Evolutionary conservation across 1,140 invertebrate genomes (phyloP), one percentile per base, ranked within the genome.

Genomic region (Nephotettix cincticeps): DNA sequence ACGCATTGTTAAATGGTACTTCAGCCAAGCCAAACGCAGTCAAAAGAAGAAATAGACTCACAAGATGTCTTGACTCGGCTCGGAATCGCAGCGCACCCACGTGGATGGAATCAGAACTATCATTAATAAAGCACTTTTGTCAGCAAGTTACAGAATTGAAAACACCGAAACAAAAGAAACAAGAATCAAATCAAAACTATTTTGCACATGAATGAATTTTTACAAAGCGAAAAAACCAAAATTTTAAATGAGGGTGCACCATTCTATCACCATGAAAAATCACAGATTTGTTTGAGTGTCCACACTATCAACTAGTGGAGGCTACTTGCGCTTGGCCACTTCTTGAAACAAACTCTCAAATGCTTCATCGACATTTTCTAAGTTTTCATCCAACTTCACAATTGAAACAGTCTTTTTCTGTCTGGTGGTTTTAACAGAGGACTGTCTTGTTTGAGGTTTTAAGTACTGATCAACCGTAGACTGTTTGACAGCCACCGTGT

Each of bases 391-490:
- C 11, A 76, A 58, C 19, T 71, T 73, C 1, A 65, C 65, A 21
- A 71, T 14, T 28, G 32, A 67, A 23, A 47, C 74, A 75, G 1
- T 66, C 66, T 17, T 79, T 68, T 17, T 79, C 75, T 0, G 72
- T 45, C 69, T 73, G 6, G 29, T 14, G 13, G 14, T 43, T 64
- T 63, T 72, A 25, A 30, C 76, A 75, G 17, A 73, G 73, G 27
- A 73, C 68, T 75, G 79, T 36, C 32, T 36, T 36, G 14, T 36
- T 36, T 36, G 32, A 4, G 32, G 32, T n/a, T 78, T 71, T 17
- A 94, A 92, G 77, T 93, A 94, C n/a, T 90, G 89, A 69, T 91
- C 90, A 45, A 95, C 89, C 2, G 92, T 92, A 36, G 86, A 85
- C 75, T 90, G 88, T 82, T 94, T 94, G 30, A 89, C 87, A 11